These are phyloP conservation scores for Meandrina meandrites DNA, from an alignment of 92 coral and sea anemone species.

Conservation along the genomic window DNA sequence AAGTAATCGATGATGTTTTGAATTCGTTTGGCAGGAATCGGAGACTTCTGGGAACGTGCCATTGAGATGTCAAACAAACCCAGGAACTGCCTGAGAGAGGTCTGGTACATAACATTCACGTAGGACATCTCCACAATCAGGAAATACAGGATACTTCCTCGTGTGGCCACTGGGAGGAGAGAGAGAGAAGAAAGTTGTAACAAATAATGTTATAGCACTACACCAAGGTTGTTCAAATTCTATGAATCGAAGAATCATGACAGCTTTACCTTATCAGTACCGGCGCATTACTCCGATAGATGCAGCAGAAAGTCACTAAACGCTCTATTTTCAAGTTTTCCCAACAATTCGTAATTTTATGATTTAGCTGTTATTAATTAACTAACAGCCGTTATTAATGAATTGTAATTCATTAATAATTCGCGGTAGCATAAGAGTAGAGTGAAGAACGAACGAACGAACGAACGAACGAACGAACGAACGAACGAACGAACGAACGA, in stretches of 20 bases:
- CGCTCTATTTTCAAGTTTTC: too few species aligned
- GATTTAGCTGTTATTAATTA: too few species aligned
- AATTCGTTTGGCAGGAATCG: conserved; percentile 97
- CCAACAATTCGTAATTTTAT: too few species aligned
- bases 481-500: neutral
- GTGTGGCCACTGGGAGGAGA: conserved; percentile 81
- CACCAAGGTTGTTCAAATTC: neutral
- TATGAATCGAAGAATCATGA: neutral
- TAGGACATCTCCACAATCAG: conserved; percentile 98
- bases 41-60: conserved; percentile 98
- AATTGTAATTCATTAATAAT: too few species aligned
- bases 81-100: conserved; percentile 96
- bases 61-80: conserved; percentile 93
- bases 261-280: neutral
- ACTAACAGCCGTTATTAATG: too few species aligned
- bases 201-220: neutral
- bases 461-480: neutral
- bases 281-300: neutral
- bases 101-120: conserved; percentile 99
- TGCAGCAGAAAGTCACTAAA: neutral
- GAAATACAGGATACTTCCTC: conserved; percentile 98
- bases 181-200: neutral
- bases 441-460: neutral
- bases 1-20: conserved; percentile 93
- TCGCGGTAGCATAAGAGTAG: too few species aligned